Conservation (phyloP, 2,113 vertebrate species). For the Micronycteris hirsuta region DNA sequence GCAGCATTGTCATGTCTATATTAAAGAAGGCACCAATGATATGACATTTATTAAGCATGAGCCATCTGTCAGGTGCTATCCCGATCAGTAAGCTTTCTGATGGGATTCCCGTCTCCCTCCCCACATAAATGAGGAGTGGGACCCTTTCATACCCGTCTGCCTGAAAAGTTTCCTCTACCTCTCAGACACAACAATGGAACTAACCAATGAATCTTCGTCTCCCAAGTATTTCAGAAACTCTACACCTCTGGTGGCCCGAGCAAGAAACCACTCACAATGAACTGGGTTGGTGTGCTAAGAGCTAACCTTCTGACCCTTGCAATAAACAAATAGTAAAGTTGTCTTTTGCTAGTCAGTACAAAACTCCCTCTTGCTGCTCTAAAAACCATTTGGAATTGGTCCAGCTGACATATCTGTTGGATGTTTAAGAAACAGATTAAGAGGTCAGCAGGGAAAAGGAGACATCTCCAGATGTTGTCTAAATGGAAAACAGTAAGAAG, state of each 20-base stretch:
- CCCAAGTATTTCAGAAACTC: constrained; percentile 52
- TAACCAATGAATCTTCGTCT: constrained; percentile 20
- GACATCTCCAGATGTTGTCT: constrained; percentile 56
- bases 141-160: neutral
- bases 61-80: neutral
- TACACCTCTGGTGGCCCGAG: constrained; percentile 53
- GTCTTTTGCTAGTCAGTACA: constrained; percentile 68
- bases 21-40: neutral
- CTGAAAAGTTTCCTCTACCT: constrained; percentile 27
- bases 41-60: neutral
- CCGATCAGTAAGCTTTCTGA: neutral
- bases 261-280: constrained; percentile 43
- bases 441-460: constrained; percentile 61
- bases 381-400: constrained; percentile 71
- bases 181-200: constrained; percentile 33
- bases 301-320: constrained; percentile 66
- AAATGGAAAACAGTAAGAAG: constrained; percentile 49
- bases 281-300: constrained; percentile 58
- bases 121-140: neutral
- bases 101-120: neutral
- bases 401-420: constrained; percentile 64
- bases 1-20: neutral
- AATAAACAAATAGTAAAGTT: constrained; percentile 76
- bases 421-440: constrained; percentile 69
- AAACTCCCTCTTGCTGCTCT: constrained; percentile 68